Evolutionary conservation across 2,888 invertebrate species (phyloP).

Genomic region (Zhengitettix transpicula): DNA sequence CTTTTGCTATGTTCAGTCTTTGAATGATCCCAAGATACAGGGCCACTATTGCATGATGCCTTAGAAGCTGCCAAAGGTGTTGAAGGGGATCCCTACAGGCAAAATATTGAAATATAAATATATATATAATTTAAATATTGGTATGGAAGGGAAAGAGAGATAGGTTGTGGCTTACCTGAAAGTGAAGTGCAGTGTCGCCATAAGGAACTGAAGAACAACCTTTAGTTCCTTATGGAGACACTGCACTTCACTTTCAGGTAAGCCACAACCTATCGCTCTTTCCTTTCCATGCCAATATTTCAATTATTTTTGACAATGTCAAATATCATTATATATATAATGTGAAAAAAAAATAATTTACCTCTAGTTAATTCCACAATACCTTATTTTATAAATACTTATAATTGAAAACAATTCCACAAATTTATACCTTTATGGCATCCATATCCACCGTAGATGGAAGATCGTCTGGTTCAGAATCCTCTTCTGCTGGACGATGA

Average conservation of each 20-base stretch:
- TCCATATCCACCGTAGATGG: slow-evolving; percentile 50
- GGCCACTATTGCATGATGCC: slow-evolving; percentile 3
- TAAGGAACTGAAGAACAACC: too few species aligned
- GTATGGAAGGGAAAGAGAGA: too few species aligned
- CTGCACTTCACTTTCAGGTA: too few species aligned
- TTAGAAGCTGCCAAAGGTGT: slow-evolving; percentile 12
- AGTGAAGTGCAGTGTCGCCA: too few species aligned
- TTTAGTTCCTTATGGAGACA: too few species aligned
- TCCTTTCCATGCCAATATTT: too few species aligned
- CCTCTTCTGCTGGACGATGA: slow-evolving; percentile 24
- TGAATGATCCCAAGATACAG: slow-evolving; percentile 3
- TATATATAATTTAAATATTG: background rate
- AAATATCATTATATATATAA: background rate
- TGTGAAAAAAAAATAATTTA: background rate
- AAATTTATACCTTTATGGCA: slow-evolving; percentile 33
- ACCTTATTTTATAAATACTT: background rate
- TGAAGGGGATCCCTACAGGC: slow-evolving; percentile 12
- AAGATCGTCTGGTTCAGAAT: slow-evolving; percentile 42
- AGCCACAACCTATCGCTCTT: too few species aligned
- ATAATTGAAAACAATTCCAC: slow-evolving; percentile 14
- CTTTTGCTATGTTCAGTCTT: slow-evolving; percentile 2
- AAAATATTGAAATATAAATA: background rate
- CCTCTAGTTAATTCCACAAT: background rate
- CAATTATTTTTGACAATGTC: too few species aligned
- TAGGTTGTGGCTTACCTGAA: too few species aligned